phyloP scores from a whole-genome alignment of 2,113 vertebrate species.

The Balaeniceps rex region DNA sequence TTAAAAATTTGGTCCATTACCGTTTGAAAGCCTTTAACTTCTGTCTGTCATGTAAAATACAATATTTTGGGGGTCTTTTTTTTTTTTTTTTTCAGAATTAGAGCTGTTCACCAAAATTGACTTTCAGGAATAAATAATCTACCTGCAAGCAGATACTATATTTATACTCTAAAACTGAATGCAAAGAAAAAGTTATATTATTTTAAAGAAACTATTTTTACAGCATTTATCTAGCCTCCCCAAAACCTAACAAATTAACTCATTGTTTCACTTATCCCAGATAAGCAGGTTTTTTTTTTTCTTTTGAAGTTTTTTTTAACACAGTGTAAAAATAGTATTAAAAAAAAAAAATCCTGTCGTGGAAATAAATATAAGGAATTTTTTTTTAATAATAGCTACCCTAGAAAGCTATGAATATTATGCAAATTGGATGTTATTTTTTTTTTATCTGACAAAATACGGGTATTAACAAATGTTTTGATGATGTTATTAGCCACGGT shows the following conservation, averaged over 20 bases:
- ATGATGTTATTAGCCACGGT: not conserved
- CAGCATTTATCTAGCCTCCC: not conserved
- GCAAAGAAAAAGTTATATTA: not conserved
- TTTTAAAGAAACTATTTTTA: not conserved
- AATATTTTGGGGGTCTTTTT: not conserved
- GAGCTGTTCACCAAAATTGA: not conserved
- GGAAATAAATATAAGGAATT: not conserved
- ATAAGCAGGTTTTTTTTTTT: not conserved
- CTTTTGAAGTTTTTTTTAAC: not conserved
- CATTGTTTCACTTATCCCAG: not conserved
- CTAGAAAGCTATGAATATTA: not conserved
- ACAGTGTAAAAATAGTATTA: rapidly evolving
- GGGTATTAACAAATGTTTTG: not conserved
- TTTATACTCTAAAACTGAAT: not conserved
- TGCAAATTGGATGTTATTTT: not conserved
- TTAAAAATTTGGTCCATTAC: slow-evolving; percentile 33
- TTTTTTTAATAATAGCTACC: not conserved
- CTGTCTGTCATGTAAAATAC: not conserved
- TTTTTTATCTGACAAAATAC: not conserved
- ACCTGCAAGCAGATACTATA: not conserved
- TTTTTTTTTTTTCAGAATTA: not conserved
- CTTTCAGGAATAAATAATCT: not conserved
- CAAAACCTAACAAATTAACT: not conserved
- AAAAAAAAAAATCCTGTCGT: rapidly evolving
- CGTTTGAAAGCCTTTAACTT: not conserved